Conservation (phyloP, 2,797 vertebrate species). For the Numenius phaeopus region DNA sequence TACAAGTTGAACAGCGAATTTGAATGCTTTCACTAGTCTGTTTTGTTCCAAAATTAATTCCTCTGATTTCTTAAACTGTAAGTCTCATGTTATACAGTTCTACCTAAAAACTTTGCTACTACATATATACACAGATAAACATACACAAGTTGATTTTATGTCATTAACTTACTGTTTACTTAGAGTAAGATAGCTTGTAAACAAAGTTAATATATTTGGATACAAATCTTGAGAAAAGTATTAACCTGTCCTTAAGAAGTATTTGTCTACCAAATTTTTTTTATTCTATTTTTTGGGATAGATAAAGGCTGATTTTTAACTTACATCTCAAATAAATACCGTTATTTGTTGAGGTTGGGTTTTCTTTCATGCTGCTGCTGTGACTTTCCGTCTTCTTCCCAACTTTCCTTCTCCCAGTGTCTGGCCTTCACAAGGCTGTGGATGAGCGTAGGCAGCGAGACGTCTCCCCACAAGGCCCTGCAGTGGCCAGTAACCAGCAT, state of each 20-base stretch:
- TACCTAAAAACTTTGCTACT: neutral
- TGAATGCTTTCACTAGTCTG: neutral
- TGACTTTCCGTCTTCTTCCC: neutral
- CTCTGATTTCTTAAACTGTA: neutral
- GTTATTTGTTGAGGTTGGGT: neutral
- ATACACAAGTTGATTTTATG: neutral
- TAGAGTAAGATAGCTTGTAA: neutral
- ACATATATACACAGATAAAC: neutral
- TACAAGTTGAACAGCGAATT: neutral
- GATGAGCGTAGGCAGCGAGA: fast-evolving
- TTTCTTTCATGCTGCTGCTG: neutral
- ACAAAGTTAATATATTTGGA: conserved; percentile 67
- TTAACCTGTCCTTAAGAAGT: neutral
- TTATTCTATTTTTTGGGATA: neutral
- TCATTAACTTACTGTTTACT: neutral
- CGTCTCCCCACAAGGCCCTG: neutral
- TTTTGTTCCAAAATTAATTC: neutral
- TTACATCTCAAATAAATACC: conserved; percentile 43
- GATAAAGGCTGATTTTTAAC: conserved; percentile 1
- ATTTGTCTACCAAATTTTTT: neutral
- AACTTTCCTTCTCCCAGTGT: neutral
- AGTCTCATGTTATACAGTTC: neutral
- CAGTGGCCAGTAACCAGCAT: neutral
- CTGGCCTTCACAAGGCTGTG: neutral
- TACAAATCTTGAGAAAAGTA: neutral